Evolutionary conservation across 2,888 invertebrate species (phyloP).

Genomic region (Ectemnius continuus): DNA sequence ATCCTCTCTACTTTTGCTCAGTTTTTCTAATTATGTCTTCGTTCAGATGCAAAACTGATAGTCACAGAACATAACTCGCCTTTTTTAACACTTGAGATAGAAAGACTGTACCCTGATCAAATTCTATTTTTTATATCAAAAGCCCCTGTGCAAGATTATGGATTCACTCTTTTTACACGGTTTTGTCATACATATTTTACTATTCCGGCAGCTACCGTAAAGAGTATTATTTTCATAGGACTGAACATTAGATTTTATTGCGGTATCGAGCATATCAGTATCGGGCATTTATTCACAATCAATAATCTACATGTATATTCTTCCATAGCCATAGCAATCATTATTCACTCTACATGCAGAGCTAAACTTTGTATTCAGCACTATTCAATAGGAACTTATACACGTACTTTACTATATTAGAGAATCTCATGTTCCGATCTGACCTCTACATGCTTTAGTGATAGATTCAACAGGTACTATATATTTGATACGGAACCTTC

Average conservation of each 20-base stretch:
- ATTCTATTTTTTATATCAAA: too few relatives aligned
- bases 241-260: slow-evolving; percentile 43
- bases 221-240: slow-evolving; percentile 31
- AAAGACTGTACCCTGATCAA: too few relatives aligned
- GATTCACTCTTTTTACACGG: too few relatives aligned
- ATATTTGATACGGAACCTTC: too few relatives aligned
- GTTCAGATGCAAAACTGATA: too few relatives aligned
- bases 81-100: too few relatives aligned
- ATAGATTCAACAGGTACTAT: too few relatives aligned
- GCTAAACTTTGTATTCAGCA: slow-evolving; percentile 13
- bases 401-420: slow-evolving; percentile 6
- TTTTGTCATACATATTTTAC: not conserved
- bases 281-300: slow-evolving; percentile 68
- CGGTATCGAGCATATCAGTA: slow-evolving; percentile 70
- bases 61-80: too few relatives aligned
- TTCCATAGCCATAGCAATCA: slow-evolving; percentile 22
- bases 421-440: not conserved
- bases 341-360: slow-evolving; percentile 42
- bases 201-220: slow-evolving; percentile 15
- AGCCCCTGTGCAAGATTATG: too few relatives aligned
- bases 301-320: slow-evolving; percentile 47
- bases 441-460: too few relatives aligned
- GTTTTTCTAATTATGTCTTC: too few relatives aligned
- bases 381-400: slow-evolving; percentile 3
- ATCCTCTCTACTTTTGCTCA: too few relatives aligned